Percentiles rank a stretch among this genome's conserved stretches.
Conservation (phyloP, 2,888 invertebrate species). For the Helleia helle region DNA sequence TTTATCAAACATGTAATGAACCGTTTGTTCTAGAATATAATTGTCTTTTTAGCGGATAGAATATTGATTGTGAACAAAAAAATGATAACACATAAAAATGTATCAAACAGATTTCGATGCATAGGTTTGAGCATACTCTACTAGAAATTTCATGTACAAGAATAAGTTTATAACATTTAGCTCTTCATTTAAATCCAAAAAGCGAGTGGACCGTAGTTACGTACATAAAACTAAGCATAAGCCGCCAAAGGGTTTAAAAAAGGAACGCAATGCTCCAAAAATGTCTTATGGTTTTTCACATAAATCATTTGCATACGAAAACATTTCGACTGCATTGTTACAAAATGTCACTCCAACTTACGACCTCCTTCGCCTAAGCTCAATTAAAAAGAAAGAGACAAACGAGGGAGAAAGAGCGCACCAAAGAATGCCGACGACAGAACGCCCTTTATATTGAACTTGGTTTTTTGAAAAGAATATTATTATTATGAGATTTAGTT, state of each 20-base stretch:
- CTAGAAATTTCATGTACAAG: too few species aligned
- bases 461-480: slow-evolving; percentile 3
- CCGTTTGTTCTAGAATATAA: too few species aligned
- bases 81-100: too few species aligned
- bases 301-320: slow-evolving; percentile 73
- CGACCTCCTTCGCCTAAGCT: slow-evolving; percentile 65
- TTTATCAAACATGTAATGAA: neutral
- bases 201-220: neutral
- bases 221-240: slow-evolving; percentile 12
- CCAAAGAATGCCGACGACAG: slow-evolving; percentile 52
- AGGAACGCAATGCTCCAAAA: slow-evolving; percentile 48
- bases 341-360: slow-evolving; percentile 70
- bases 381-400: slow-evolving; percentile 57
- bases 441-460: slow-evolving; percentile 1
- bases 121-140: too few species aligned
- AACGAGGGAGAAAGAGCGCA: slow-evolving; percentile 37
- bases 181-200: too few species aligned
- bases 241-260: slow-evolving; percentile 47
- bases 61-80: too few species aligned
- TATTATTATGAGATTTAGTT: slow-evolving; percentile 12
- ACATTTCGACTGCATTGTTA: slow-evolving; percentile 69
- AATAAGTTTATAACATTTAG: too few species aligned
- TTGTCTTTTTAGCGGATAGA: too few species aligned
- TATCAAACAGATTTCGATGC: too few species aligned
- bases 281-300: slow-evolving; percentile 57